Base-by-base conservation (phyloP, 2,113 vertebrate species). In the Orcinus orca region DNA sequence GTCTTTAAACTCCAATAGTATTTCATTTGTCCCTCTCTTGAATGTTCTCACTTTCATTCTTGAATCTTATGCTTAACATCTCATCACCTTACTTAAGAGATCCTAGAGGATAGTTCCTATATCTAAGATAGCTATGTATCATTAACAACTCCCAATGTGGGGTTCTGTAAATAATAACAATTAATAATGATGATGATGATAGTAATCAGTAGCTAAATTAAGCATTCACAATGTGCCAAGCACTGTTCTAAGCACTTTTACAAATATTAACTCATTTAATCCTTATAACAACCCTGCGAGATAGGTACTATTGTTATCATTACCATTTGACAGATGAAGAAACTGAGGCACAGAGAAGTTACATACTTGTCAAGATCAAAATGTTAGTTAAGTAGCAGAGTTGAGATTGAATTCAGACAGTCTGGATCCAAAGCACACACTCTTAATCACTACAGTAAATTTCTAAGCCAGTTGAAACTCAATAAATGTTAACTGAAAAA, bases 401-500 rank as follows among this genome's bases (percentile, higher is more conserved):
- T 15, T 71, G 62, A 94, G 36, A 94, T 47, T 60, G 33, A 88
- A 92, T 77, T 95, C 74, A 93, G 50, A 92, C 70, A 90, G 18
- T 60, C 14, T 92, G 63, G 31, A 38, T 47, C 65, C 77, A 96
- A 82, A 65, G 33, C 33, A 83, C 55, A 60, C 36, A 58, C 68
- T 92, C 31, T 93, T 87, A 65, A 79, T 44, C 82, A 93, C 44
- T 21, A 65, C 11, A 90, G 73, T 83, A 94, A 70, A 94, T 84
- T 79, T 83, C 36, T 12, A 70, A 79, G 62, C 73, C 41, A 86
- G 20, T 15, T 67, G 44, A 94, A 92, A 74, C 47, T 97, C 33
- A 92, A 33, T 83, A 74, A 93, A 50, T 47, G 9, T 67, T 88
- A 96, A 88, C 70, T 83, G n/a, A 93, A 85, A 62, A 67, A 94